Conservation (phyloP, 2,113 vertebrate genomes). For the Gallinago paraguaiae region DNA sequence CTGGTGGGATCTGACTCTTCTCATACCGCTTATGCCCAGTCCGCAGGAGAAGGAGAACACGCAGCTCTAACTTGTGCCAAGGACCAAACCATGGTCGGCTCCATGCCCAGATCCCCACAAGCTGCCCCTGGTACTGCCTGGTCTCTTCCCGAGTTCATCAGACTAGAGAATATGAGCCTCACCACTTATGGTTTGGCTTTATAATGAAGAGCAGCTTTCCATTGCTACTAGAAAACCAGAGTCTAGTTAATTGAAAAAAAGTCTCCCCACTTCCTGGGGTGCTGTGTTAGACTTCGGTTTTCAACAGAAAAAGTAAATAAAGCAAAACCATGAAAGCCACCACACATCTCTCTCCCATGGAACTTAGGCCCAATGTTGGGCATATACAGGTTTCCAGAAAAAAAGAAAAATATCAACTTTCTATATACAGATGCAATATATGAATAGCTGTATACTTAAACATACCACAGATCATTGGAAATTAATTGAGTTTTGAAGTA, state of each 20-base stretch:
- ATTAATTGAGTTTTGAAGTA: neutral
- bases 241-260: neutral
- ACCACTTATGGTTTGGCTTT: neutral
- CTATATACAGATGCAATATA: neutral
- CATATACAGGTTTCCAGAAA: neutral
- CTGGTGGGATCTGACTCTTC: neutral
- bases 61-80: neutral
- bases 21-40: neutral
- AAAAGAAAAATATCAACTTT: neutral
- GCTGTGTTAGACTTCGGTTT: neutral
- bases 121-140: neutral
- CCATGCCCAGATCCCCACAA: neutral
- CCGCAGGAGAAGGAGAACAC: neutral
- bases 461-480: neutral
- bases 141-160: neutral
- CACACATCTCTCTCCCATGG: neutral
- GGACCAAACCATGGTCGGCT: rapidly evolving
- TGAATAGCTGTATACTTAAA: neutral
- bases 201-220: neutral
- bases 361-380: neutral
- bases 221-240: neutral
- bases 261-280: neutral
- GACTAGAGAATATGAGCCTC: neutral
- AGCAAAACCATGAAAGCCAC: neutral
- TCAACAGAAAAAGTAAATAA: neutral